Percentiles rank a stretch among this genome's conserved stretches.
Conservation (phyloP, 2,797 vertebrate species). For the Taenioides sp. region DNA sequence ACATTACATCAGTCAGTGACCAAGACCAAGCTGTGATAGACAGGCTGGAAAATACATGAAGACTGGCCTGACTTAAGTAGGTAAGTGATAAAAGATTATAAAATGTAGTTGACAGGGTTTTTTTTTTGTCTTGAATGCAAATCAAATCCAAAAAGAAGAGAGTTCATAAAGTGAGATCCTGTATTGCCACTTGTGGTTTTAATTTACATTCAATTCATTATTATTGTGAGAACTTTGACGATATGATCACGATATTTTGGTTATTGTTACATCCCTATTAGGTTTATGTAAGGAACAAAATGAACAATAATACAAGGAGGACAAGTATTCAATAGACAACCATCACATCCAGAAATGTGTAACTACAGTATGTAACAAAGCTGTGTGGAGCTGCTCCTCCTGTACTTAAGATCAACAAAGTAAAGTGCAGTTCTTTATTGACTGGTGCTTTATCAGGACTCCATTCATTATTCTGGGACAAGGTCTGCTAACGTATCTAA, state of each 20-base stretch:
- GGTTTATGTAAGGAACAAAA: too few species aligned
- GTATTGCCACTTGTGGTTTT: too few species aligned
- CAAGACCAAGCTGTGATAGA: constrained; percentile 34
- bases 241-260: too few species aligned
- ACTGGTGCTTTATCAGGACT: not conserved
- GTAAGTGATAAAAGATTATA: not conserved
- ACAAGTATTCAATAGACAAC: too few species aligned
- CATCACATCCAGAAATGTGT: too few species aligned
- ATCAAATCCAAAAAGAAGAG: not conserved
- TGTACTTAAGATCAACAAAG: too few species aligned
- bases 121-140: not conserved
- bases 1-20: constrained; percentile 13
- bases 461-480: not conserved
- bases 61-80: constrained; percentile 17
- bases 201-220: too few species aligned
- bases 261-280: too few species aligned
- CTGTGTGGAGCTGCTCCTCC: too few species aligned
- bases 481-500: not conserved
- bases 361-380: too few species aligned
- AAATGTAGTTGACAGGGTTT: not conserved
- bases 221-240: too few species aligned
- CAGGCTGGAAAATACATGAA: not conserved
- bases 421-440: not conserved
- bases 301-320: too few species aligned
- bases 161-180: not conserved